A percentile compares a stretch with the other conserved stretches of the same genome.
phyloP scores from a whole-genome alignment of 1,140 invertebrate genomes.

The Neelides sp. region DNA sequence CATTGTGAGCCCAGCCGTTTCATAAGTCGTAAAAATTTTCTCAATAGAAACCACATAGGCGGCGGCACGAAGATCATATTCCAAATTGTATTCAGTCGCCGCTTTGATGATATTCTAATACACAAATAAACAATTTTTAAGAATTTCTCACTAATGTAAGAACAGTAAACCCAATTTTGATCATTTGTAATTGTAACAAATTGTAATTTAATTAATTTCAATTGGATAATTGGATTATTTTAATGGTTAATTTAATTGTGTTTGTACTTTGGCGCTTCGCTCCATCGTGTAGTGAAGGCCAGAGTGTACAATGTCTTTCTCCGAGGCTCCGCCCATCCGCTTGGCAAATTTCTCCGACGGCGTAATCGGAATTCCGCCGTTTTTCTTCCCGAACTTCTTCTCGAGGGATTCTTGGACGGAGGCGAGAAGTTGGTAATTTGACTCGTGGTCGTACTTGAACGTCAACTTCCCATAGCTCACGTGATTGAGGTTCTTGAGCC shows the following conservation, averaged over 20 bases:
- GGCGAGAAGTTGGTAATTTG: conserved; percentile 92
- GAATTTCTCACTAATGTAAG: too few relatives aligned
- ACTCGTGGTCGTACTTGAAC: conserved; percentile 98
- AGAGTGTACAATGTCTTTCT: conserved; percentile 99
- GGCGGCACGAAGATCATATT: conserved; percentile 91
- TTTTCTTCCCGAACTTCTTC: conserved; percentile 82
- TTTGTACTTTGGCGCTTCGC: conserved; percentile 53
- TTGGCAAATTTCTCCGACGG: conserved; percentile 90
- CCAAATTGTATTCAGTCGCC: conserved; percentile 90
- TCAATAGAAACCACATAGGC: conserved; percentile 97
- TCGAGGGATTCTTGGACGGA: conserved; percentile 98
- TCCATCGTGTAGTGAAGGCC: conserved; percentile 98
- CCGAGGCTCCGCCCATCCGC: conserved; percentile 92
- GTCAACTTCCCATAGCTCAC: conserved; percentile 96
- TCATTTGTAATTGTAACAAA: too few relatives aligned
- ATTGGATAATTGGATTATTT: too few relatives aligned
- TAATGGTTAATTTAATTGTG: not conserved
- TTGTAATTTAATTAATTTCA: too few relatives aligned
- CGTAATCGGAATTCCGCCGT: conserved; percentile 87
- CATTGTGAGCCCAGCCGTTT: conserved; percentile 93
- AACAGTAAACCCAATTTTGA: too few relatives aligned
- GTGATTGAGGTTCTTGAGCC: conserved; percentile 99
- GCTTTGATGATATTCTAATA: conserved; percentile 93
- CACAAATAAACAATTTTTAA: conserved; percentile 28
- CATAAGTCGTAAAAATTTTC: conserved; percentile 96